Evolutionary conservation across 37 sponge, comb jelly and placozoan genomes (phyloP).

Genomic region (Halisarca cf. caerulea): DNA sequence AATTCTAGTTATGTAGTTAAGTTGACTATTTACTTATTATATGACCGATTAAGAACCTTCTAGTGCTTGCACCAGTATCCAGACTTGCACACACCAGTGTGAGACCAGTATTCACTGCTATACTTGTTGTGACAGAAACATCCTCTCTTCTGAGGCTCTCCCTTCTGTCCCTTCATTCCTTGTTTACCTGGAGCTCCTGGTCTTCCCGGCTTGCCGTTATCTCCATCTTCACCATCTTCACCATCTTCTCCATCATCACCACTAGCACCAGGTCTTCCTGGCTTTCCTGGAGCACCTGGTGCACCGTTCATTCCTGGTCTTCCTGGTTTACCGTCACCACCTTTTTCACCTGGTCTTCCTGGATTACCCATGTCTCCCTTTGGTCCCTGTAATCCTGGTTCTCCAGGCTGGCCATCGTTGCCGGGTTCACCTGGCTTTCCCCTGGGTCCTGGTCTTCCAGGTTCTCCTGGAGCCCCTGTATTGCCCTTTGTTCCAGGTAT

Average conservation of each 20-base stretch:
- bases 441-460: background rate
- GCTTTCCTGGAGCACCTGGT: background rate
- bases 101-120: no score
- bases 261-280: background rate
- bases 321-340: background rate
- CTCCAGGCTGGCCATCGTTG: background rate
- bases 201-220: background rate
- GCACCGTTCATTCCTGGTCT: background rate
- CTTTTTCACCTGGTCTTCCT: background rate
- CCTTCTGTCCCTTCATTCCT: constrained; percentile 1
- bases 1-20: no score
- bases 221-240: background rate
- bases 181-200: background rate
- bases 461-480: no score
- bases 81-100: no score
- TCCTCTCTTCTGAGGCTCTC: background rate
- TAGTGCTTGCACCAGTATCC: no score
- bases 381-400: background rate
- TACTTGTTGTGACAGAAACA: no score
- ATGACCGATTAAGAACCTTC: no score
- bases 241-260: background rate
- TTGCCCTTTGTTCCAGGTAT: background rate
- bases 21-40: no score
- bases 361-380: background rate
- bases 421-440: background rate